Evolutionary conservation across 2,797 vertebrate species (phyloP).

Genomic region (Oreochromis mossambicus): DNA sequence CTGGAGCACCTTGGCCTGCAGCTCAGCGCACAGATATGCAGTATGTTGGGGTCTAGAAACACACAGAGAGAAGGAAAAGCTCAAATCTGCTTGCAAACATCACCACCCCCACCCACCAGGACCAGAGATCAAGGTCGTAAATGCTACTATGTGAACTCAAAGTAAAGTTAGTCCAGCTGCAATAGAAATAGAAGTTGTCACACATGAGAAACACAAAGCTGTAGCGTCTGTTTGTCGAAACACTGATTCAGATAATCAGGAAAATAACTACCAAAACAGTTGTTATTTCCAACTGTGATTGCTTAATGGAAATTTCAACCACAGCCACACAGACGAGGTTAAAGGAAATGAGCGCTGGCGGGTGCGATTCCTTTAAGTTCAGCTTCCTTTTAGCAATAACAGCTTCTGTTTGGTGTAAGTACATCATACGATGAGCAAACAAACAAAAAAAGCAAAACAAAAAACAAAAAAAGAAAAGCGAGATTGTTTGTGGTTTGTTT

Average conservation of each 20-base stretch:
- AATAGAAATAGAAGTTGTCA: not conserved
- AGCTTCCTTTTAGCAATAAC: not conserved
- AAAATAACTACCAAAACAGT: not conserved
- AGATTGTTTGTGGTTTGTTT: conserved; percentile 37
- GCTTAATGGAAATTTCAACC: not conserved
- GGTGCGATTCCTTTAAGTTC: not conserved
- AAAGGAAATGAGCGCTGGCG: not conserved
- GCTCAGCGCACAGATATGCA: conserved; percentile 78
- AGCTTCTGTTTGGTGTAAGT: not conserved
- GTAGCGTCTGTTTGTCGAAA: not conserved
- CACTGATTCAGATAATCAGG: not conserved
- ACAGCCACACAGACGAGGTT: not conserved
- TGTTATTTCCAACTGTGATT: not conserved
- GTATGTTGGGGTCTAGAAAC: conserved; percentile 48
- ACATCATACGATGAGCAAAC: not conserved
- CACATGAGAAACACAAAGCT: not conserved
- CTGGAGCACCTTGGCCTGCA: conserved; percentile 86
- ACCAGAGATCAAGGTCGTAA: not conserved
- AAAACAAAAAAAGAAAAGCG: not conserved
- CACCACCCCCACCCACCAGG: not conserved
- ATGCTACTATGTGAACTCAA: not conserved
- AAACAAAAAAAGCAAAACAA: not conserved
- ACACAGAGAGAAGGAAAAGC: not conserved
- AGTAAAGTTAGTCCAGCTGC: not conserved
- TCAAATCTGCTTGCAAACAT: not conserved